Conservation (phyloP, 1,140 invertebrate genomes). For the Hypothenemus hampei region DNA sequence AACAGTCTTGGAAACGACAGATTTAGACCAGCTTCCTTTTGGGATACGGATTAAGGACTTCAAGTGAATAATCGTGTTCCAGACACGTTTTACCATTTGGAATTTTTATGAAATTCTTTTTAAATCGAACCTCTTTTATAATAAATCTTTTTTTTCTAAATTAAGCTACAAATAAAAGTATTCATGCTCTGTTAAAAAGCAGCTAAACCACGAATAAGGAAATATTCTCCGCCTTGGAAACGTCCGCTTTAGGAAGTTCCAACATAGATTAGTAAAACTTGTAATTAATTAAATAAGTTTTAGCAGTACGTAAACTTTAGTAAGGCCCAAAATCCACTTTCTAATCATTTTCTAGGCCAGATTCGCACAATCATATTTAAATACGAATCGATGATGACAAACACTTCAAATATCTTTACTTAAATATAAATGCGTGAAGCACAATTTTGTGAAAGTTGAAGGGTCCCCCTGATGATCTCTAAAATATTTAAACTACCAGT, state of each 20-base stretch:
- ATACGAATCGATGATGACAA: constrained; percentile 14
- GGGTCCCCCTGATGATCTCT: too few species aligned
- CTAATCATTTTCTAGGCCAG: constrained; percentile 23
- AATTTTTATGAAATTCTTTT: constrained; percentile 15
- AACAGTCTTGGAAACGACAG: constrained; percentile 27
- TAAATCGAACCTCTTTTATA: too few species aligned
- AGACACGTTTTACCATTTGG: constrained; percentile 21
- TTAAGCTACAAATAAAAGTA: background rate
- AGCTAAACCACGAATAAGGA: constrained; percentile 20
- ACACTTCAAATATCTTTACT: too few species aligned
- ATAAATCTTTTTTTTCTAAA: too few species aligned
- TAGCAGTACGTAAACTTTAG: constrained; percentile 21
- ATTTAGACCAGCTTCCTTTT: constrained; percentile 18
- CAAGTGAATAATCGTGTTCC: constrained; percentile 26
- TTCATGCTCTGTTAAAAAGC: too few species aligned
- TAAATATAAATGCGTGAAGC: too few species aligned
- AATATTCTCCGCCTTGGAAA: constrained; percentile 13
- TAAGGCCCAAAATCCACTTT: constrained; percentile 21
- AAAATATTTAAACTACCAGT: too few species aligned
- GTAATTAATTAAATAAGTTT: constrained; percentile 31
- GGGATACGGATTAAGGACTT: constrained; percentile 26
- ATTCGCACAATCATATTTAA: constrained; percentile 9
- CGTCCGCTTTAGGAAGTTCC: constrained; percentile 16
- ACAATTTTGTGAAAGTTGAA: too few species aligned
- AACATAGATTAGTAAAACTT: constrained; percentile 28